Evolutionary conservation across 2,888 invertebrate genomes (phyloP), one percentile per base, ranked within the genome.

Genomic region (Brenthis daphne): DNA sequence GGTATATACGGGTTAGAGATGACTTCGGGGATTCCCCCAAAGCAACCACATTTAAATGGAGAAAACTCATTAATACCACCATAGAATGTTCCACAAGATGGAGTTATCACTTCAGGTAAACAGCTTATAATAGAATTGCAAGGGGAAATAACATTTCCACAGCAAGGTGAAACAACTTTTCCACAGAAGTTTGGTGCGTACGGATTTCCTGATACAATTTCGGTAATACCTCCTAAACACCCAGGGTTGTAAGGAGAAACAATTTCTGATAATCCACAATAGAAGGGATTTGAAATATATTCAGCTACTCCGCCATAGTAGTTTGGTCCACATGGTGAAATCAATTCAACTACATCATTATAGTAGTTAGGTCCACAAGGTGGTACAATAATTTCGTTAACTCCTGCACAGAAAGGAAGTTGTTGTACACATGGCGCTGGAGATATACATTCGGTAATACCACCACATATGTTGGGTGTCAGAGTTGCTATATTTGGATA

Each of bases 281-380:
- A 63, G 37, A 53, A 63, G 20, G 53, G 13, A 63, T 20, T 63
- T 53, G 69, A 24, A 12, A 71, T 16, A 33, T 72, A 24, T 56
- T 73, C 72, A 37, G 68, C 33, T 33, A 67, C 47, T 37, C 55
- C 55, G 8, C 67, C 56, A 37, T 66, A 72, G 37, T 29, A 71
- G 64, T 71, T 73, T 6, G 66, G 63, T 11, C 60, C 53, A 54
- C 55, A 71, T 37, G 64, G 63, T 11, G 63, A 33, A 11, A 73
- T 8, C 4, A 75, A 51, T 63, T 76, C 75, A 2, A 70, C 48
- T 33, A 76, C 4, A 29, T 73, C 70, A 16, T 73, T 71, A 53
- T 67, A 77, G 55, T 67, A 75, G 50, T 75, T 76, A 2, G 77
- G 71, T 1, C 70, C 68, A 14, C 70, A 54, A 53, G 65, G 64